A percentile compares a stretch with the other conserved stretches of the same genome.
Evolutionary conservation across 2,888 invertebrate species (phyloP).

Genomic region (Drosophila meridiana): DNA sequence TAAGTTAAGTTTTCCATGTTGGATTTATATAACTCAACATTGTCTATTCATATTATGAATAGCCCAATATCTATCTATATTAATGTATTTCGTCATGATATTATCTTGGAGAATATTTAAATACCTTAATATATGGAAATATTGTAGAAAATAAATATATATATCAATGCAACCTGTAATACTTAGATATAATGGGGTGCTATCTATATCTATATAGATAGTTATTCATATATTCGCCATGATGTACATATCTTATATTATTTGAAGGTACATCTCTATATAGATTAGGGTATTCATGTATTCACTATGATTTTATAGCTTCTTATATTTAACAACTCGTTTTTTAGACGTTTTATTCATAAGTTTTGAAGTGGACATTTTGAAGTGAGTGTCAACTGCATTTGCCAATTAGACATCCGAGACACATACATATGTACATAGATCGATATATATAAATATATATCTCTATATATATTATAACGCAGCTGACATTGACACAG

Average conservation of each 20-base stretch:
- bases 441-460: not conserved
- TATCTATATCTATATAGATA: too few species aligned
- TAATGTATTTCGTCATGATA: too few species aligned
- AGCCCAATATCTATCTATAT: too few species aligned
- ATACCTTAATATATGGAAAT: too few species aligned
- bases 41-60: too few species aligned
- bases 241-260: too few species aligned
- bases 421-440: not conserved
- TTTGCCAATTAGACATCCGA: conserved; percentile 16
- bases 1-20: too few species aligned
- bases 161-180: too few species aligned
- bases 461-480: not conserved
- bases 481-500: conserved; percentile 49
- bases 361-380: conserved; percentile 49
- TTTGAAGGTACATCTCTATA: not conserved
- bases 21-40: too few species aligned
- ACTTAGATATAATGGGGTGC: too few species aligned
- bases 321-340: conserved; percentile 34
- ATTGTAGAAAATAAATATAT: too few species aligned
- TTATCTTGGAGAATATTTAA: too few species aligned
- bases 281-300: not conserved
- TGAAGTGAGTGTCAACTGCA: conserved; percentile 50
- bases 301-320: not conserved
- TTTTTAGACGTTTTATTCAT: conserved; percentile 15
- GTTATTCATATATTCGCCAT: not conserved